A percentile compares a stretch with the other conserved stretches of the same genome.
phyloP scores from a whole-genome alignment of 2,113 vertebrate genomes.

The Furnarius figulus region DNA sequence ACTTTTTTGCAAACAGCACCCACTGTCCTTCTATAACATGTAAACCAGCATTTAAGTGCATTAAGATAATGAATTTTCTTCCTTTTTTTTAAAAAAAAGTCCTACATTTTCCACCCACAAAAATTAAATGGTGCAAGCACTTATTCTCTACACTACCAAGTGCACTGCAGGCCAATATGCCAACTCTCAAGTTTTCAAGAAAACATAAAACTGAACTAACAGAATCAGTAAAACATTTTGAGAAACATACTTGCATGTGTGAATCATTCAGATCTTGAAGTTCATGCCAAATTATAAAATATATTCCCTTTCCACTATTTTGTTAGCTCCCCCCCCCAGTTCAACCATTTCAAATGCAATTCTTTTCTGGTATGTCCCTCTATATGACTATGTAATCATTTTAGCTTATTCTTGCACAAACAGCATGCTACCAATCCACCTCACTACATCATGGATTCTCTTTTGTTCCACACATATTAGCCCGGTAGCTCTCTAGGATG shows the following conservation, averaged over 20 bases:
- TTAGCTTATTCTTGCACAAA: neutral
- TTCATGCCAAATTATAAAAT: neutral
- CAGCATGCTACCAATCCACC: neutral
- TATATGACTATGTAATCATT: neutral
- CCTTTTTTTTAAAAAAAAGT: neutral
- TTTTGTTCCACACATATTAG: neutral
- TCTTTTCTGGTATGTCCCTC: neutral
- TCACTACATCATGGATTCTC: neutral
- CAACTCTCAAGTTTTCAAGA: neutral
- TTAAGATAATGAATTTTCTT: neutral
- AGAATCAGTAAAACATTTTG: neutral
- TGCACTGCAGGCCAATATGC: neutral
- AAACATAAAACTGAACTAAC: neutral
- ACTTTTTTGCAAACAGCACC: neutral
- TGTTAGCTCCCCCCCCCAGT: neutral
- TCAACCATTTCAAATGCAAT: neutral
- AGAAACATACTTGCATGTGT: neutral
- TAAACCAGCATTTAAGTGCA: neutral
- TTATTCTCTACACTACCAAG: neutral
- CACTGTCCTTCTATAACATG: neutral
- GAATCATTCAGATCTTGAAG: neutral
- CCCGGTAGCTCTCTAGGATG: neutral
- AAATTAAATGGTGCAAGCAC: neutral
- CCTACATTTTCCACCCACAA: neutral
- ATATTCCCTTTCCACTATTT: neutral